Evolutionary conservation across 2,113 vertebrate genomes (phyloP), one percentile per base, ranked within the genome.

Genomic region (Cyanoramphus novaezelandiae): DNA sequence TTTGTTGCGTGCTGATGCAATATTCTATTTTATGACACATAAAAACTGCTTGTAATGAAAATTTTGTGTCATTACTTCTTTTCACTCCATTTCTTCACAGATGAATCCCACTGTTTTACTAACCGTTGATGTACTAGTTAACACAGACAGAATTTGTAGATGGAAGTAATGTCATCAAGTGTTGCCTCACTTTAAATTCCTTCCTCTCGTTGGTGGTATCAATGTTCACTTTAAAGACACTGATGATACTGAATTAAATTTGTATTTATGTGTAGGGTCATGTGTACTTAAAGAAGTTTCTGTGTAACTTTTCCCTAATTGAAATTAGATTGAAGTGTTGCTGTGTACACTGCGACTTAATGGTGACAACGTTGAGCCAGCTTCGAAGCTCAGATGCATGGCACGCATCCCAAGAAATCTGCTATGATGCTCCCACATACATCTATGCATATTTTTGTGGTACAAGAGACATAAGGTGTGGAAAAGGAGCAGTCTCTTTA

Each of bases 401-500:
- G 84, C 90, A 88, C 75, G 74, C 62, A 72, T 96, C 91, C 91
- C 91, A 63, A 93, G 95, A 96, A 93, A 88, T 95, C 72, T 94
- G 59, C 81, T 96, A 96, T 92, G 96, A 95, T 95, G 96, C 93
- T 97, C 92, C 94, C 95, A 95, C 95, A 96, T 97, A 95, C 92
- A 97, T 95, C 95, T 95, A 97, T 96, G 92, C 94, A 96, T 93
- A 97, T 96, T 95, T 97, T 96, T 97, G 97, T 95, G 93, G 93
- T 97, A 97, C 92, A 97, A 96, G 92, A 97, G 96, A 97, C 96
- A 97, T 96, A 96, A 97, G 96, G 93, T 97, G 95, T 97, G 94
- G 95, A 97, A 97, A 94, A 96, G 95, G 92, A 97, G 94, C 93
- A 97, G 94, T 97, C 95, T 97, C 95, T 97, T 93, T 97, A 97